Evolutionary conservation across 2,113 vertebrate genomes (phyloP), one percentile per base, ranked within the genome.

Genomic region (Esox niger): DNA sequence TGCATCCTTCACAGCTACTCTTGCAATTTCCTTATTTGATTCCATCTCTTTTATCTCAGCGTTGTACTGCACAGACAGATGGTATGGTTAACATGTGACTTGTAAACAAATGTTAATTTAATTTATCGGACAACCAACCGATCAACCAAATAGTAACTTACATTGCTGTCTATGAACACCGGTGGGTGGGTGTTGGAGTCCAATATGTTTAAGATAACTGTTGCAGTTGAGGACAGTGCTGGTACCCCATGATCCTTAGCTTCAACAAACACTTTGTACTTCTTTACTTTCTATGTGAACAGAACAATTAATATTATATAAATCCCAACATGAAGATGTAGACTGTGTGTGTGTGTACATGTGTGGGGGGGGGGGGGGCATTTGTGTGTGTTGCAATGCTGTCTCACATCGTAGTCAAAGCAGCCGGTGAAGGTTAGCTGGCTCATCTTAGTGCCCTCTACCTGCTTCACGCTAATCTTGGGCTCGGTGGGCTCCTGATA

Each of bases 381-480:
- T n/a, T n/a, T 35, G 1, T 56, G 15, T 21, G n/a, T 54, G 17
- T 21, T 7, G 30, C 13, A 43, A 31, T 30, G 13, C 4, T 17
- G 5, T 38, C 77, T 85, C 55, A 93, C 93, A 74, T 94, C 83
- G 27, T 92, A 93, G 76, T 93, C 57, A 59, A 94, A 90, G 70
- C 94, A 95, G 71, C 91, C 91, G 0, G 52, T 69, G 2, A 89
- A 75, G 3, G 0, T 2, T 3, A 95, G 86, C 6, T 73, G 73
- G 7, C 71, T 79, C 27, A 61, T 62, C 3, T 31, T 63, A 1
- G 15, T 21, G 49, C 52, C 3, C 0, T 11, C 0, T 0, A 81
- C 25, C 20, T 76, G 23, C 1, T 7, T 0, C 46, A 93, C 54
- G 0, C 1, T 26, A 21, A 90, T 71, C 30, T 68, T 66, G 1